Evolutionary conservation across 2,113 vertebrate genomes (phyloP).

Genomic region (human (Homo sapiens)): DNA sequence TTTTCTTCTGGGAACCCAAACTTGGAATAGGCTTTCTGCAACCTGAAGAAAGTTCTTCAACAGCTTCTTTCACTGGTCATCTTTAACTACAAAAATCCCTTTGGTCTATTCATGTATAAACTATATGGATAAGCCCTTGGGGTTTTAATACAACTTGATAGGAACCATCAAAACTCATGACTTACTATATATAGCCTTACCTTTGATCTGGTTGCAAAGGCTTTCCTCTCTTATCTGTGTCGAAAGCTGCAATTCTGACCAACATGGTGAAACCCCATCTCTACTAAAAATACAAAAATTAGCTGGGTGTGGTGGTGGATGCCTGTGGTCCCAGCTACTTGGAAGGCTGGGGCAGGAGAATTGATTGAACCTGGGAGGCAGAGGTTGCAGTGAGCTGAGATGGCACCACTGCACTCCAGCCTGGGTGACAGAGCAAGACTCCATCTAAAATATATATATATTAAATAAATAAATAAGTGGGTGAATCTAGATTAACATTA

Average conservation of each 20-base stretch:
- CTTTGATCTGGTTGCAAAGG: background rate
- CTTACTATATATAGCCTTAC: background rate
- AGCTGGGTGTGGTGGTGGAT: no score
- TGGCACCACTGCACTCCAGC: no score
- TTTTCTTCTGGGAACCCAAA: background rate
- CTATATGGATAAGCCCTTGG: background rate
- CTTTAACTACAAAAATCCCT: background rate
- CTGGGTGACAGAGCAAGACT: no score
- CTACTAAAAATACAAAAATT: no score
- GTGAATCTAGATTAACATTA: no score
- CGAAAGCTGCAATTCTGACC: background rate
- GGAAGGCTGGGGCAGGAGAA: no score
- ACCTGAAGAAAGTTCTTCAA: background rate
- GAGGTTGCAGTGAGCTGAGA: no score
- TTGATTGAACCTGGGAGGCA: no score
- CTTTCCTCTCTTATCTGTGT: background rate
- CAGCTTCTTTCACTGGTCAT: background rate
- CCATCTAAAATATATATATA: no score
- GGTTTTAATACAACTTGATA: background rate
- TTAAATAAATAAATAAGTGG: no score
- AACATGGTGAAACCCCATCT: no score
- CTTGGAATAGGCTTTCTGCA: background rate
- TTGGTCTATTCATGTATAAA: background rate
- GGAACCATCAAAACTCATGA: background rate
- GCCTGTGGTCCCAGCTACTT: no score